Conservation (phyloP, 2,888 invertebrate genomes). For the Laspeyria flexula region DNA sequence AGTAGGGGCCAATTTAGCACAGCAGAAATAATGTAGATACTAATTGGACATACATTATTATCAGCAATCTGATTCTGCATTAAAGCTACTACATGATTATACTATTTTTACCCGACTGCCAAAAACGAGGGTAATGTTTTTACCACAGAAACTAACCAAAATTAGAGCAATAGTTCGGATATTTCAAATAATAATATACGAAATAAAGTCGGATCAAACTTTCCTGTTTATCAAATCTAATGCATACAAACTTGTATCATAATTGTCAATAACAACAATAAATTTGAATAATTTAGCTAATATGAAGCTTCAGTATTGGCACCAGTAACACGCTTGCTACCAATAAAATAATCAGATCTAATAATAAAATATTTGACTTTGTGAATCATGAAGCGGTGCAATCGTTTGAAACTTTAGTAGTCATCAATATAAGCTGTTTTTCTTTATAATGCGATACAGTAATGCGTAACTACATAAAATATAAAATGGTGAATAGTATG, state of each 20-base stretch:
- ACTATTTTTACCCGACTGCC: neutral
- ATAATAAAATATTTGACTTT: constrained; percentile 41
- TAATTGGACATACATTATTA: constrained; percentile 40
- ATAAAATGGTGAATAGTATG: constrained; percentile 13
- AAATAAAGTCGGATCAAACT: too few relatives aligned
- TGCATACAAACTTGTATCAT: too few relatives aligned
- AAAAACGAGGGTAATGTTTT: too few relatives aligned
- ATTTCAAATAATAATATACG: too few relatives aligned
- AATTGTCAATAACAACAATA: too few relatives aligned
- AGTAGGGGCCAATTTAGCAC: constrained; percentile 43
- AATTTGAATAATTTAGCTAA: too few relatives aligned
- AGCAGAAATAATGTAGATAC: constrained; percentile 36
- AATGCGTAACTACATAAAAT: constrained; percentile 3
- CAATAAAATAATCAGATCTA: constrained; percentile 38
- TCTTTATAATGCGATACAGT: constrained; percentile 1
- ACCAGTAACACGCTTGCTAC: constrained; percentile 36
- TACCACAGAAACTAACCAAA: too few relatives aligned
- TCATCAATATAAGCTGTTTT: neutral
- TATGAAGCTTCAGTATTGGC: too few relatives aligned
- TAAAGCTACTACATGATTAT: too few relatives aligned
- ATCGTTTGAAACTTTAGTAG: constrained; percentile 7
- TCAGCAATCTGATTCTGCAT: constrained; percentile 1
- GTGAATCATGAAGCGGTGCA: constrained; percentile 43
- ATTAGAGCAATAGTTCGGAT: too few relatives aligned
- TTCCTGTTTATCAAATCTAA: too few relatives aligned